phyloP scores from a whole-genome alignment of 2,113 vertebrate genomes.

The Pyxicephalus adspersus region DNA sequence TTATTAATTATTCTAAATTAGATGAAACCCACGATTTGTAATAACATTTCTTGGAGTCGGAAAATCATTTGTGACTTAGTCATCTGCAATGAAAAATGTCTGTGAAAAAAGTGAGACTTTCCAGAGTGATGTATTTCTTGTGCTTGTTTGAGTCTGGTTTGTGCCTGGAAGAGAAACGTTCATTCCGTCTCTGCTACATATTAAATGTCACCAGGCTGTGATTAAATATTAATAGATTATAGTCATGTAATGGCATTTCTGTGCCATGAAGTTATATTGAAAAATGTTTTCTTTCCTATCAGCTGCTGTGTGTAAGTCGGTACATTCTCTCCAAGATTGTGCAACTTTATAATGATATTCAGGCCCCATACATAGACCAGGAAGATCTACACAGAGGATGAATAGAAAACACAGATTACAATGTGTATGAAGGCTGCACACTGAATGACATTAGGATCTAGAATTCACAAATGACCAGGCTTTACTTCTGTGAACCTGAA shows the following conservation, averaged over 20 bases:
- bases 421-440: too few species aligned
- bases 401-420: too few species aligned
- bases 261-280: neutral
- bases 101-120: neutral
- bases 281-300: slow-evolving; percentile 5
- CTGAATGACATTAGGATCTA: too few species aligned
- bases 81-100: slow-evolving; percentile 47
- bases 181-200: slow-evolving; percentile 1
- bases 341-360: too few species aligned
- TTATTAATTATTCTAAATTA: slow-evolving; percentile 18
- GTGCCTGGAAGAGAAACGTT: slow-evolving; percentile 2
- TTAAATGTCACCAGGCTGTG: slow-evolving; percentile 19
- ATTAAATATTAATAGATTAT: slow-evolving; percentile 35
- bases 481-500: too few species aligned
- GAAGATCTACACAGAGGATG: too few species aligned
- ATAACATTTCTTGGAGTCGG: slow-evolving; percentile 59
- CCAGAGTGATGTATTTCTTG: neutral
- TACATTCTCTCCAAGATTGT: neutral
- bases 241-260: slow-evolving; percentile 27
- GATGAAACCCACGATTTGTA: slow-evolving; percentile 60
- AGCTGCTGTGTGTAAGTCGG: neutral
- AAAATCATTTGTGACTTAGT: slow-evolving; percentile 66
- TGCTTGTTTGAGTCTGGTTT: neutral
- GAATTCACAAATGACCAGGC: too few species aligned
- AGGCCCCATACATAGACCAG: too few species aligned